Evolutionary conservation across 1,140 invertebrate species (phyloP).

Genomic region (Drosophila paulistorum): DNA sequence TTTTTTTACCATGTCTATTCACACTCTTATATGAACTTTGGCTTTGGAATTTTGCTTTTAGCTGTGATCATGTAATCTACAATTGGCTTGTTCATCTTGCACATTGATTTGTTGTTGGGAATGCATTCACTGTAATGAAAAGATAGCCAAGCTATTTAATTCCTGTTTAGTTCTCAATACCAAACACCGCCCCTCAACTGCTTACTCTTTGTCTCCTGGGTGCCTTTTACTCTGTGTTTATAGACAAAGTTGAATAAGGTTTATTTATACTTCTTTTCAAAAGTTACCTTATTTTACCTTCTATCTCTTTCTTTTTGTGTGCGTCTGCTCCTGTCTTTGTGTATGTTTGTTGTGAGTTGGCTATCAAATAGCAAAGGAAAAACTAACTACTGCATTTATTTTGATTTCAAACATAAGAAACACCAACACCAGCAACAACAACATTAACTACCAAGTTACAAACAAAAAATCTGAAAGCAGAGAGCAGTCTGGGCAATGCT

Average conservation of each 20-base stretch:
- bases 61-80: not conserved
- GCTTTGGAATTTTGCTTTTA: not conserved
- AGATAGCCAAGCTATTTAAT: conserved; percentile 21
- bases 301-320: not conserved
- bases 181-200: not conserved
- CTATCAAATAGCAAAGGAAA: conserved; percentile 64
- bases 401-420: conserved; percentile 73
- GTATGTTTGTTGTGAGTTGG: conserved; percentile 21
- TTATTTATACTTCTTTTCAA: conserved; percentile 14
- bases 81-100: not conserved
- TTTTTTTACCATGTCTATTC: not conserved
- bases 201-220: not conserved
- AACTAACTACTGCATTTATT: conserved; percentile 74
- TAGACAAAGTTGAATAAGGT: conserved; percentile 46
- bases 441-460: not conserved
- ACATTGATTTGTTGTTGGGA: conserved; percentile 26
- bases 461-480: conserved; percentile 18
- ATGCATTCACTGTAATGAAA: conserved; percentile 30
- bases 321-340: not conserved
- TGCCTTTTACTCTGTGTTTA: conserved; percentile 3
- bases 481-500: conserved; percentile 37
- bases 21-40: not conserved
- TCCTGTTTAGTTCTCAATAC: not conserved
- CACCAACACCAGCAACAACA: conserved; percentile 22
- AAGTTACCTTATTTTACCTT: conserved; percentile 42